Conservation (phyloP, 2,888 invertebrate genomes). For the Griposia aprilina region DNA sequence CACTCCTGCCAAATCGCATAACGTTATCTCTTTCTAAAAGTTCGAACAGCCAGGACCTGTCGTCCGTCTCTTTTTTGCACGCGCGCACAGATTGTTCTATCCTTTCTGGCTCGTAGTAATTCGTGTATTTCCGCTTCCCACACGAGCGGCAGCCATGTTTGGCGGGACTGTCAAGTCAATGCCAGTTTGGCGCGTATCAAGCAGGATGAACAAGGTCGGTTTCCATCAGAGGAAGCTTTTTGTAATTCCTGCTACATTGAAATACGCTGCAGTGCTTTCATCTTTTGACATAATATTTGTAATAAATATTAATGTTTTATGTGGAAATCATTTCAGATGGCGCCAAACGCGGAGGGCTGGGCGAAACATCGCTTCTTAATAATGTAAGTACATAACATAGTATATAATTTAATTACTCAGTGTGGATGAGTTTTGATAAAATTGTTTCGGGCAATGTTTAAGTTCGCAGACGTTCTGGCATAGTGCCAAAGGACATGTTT, state of each 20-base stretch:
- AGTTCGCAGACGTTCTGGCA: conserved; percentile 69
- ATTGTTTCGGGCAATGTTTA: conserved; percentile 49
- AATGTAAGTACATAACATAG: conserved; percentile 59
- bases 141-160: conserved; percentile 90
- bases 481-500: conserved; percentile 67
- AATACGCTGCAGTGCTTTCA: conserved; percentile 61
- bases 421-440: conserved; percentile 49
- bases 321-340: conserved; percentile 76
- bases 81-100: conserved; percentile 81
- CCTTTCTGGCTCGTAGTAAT: conserved; percentile 87
- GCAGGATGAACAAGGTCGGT: conserved; percentile 86
- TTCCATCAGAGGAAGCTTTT: conserved; percentile 77
- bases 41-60: conserved; percentile 85
- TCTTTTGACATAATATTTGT: conserved; percentile 55
- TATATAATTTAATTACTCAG: conserved; percentile 54
- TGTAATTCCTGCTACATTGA: conserved; percentile 67
- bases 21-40: conserved; percentile 85
- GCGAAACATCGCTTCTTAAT: conserved; percentile 16
- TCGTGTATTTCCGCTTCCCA: conserved; percentile 90
- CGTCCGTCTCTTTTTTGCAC: conserved; percentile 87
- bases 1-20: conserved; percentile 83
- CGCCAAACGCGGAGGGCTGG: conserved; percentile 15
- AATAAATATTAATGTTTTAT: conserved; percentile 65
- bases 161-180: conserved; percentile 89
- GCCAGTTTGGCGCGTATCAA: conserved; percentile 89